A percentile compares a stretch with the other conserved stretches of the same genome.
These are phyloP conservation scores for Oreochromis niloticus DNA, from an alignment of 2,113 vertebrate genomes.

Conservation along the genomic window DNA sequence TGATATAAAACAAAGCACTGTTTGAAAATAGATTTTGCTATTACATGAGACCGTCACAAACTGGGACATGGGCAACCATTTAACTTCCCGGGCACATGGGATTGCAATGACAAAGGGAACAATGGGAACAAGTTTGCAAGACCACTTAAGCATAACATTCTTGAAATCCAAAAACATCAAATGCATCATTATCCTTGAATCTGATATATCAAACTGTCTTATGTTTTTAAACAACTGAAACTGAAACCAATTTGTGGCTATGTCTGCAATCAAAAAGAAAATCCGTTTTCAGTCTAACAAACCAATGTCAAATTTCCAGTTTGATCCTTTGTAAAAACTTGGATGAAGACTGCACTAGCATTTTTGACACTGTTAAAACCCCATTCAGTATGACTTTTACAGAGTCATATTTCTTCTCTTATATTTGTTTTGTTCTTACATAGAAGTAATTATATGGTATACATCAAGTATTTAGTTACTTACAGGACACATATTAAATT, in stretches of 20 bases:
- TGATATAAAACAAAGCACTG: neutral
- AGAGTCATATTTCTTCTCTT: neutral
- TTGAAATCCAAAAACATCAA: neutral
- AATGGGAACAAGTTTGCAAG: neutral
- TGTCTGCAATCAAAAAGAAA: neutral
- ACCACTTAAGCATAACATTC: neutral
- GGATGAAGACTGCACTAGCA: neutral
- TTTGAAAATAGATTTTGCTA: neutral
- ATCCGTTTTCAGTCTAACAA: slow-evolving; percentile 1
- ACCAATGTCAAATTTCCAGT: slow-evolving; percentile 36
- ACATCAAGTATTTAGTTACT: neutral
- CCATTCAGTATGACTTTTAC: neutral
- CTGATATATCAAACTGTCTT: neutral
- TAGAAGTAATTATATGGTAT: neutral
- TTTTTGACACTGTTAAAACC: slow-evolving; percentile 5
- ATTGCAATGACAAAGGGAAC: neutral
- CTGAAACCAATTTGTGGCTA: neutral
- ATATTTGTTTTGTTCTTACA: neutral
- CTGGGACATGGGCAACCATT: neutral
- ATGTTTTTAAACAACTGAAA: neutral
- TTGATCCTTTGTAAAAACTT: slow-evolving; percentile 16
- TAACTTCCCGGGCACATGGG: neutral
- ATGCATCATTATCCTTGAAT: neutral
- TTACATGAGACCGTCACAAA: neutral
- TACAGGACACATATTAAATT: neutral